A percentile compares a stretch with the other conserved stretches of the same genome.
These are phyloP conservation scores for Cotesia congregata DNA, from an alignment of 2,888 invertebrate species.

Conservation along the genomic window DNA sequence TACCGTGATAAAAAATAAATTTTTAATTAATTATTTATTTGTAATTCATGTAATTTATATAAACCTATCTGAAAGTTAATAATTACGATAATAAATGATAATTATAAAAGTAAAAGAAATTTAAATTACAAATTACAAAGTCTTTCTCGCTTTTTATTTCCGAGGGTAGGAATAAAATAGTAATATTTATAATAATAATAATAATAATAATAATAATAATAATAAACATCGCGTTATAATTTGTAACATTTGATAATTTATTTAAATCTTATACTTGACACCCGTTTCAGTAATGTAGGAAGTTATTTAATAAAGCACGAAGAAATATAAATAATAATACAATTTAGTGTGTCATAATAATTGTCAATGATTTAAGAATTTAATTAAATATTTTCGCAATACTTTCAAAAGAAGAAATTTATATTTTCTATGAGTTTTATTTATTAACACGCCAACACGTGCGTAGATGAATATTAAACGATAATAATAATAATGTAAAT, in stretches of 20 bases:
- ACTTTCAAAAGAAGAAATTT: conserved; percentile 11
- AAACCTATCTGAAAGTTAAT: neutral
- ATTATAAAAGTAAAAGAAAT: neutral
- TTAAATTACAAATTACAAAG: neutral
- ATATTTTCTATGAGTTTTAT: neutral
- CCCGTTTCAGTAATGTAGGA: neutral
- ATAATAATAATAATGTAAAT: neutral
- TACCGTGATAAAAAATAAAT: neutral
- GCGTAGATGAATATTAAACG: conserved; percentile 2
- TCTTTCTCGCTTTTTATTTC: neutral
- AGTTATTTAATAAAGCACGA: neutral
- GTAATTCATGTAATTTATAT: neutral
- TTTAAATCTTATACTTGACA: neutral
- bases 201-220: neutral
- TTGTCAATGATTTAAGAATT: conserved; percentile 2
- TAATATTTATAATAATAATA: neutral
- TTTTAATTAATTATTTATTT: neutral
- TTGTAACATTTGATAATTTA: neutral
- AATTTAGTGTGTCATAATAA: neutral
- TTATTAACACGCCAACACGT: neutral
- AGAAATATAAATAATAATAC: neutral
- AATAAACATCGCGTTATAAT: neutral
- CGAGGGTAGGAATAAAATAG: neutral
- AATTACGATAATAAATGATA: neutral
- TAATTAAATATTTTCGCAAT: conserved; percentile 5